phyloP scores from a whole-genome alignment of 1,140 invertebrate genomes.

The Cherax destructor region DNA sequence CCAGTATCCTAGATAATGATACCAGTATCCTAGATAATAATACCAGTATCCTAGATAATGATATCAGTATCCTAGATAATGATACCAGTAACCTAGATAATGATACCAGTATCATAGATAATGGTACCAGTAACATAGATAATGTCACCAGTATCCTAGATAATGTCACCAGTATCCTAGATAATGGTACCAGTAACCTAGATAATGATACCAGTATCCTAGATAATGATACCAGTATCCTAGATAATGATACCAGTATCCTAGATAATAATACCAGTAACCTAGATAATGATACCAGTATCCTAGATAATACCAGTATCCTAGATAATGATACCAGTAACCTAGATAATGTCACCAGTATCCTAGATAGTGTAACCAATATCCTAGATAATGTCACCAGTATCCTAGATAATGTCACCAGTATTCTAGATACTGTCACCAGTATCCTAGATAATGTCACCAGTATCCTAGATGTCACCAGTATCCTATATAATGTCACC shows the following conservation, averaged over 20 bases:
- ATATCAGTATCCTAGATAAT: too few relatives aligned
- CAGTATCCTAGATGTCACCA: background rate
- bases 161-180: too few relatives aligned
- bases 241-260: background rate
- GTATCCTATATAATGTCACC: background rate
- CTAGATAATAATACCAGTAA: background rate
- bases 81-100: background rate
- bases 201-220: too few relatives aligned
- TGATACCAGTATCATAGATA: background rate
- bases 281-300: background rate
- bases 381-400: too few relatives aligned
- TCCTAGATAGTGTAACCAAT: too few relatives aligned
- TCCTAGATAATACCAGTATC: background rate
- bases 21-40: too few relatives aligned
- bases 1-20: too few relatives aligned
- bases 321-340: background rate
- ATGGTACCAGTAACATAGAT: background rate
- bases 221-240: background rate
- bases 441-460: background rate
- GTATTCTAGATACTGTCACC: background rate
- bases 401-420: background rate
- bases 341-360: background rate
- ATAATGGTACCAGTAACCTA: too few relatives aligned
- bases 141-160: too few relatives aligned
- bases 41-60: too few relatives aligned